Evolutionary conservation across 2,113 vertebrate genomes (phyloP), one percentile per base, ranked within the genome.

Genomic region (Albula glossodonta): DNA sequence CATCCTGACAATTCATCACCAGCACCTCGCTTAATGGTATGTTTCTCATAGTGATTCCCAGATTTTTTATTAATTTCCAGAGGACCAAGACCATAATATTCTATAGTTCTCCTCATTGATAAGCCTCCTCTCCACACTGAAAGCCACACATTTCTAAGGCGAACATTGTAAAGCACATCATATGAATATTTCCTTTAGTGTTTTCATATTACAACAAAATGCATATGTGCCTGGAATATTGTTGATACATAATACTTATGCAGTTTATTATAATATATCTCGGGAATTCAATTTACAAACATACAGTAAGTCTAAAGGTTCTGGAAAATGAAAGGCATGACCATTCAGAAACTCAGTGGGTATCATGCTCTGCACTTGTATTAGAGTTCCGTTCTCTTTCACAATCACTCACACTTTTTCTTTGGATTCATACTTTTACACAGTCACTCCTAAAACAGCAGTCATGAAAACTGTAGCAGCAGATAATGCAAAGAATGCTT

Each of bases 1-100:
- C 88, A 90, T 90, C 90, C 89, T 90, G 91, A 86, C 90, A 89
- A 91, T 88, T 91, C 89, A 77, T 89, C 87, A 9, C 87, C 89
- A 91, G 48, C 50, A 51, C 78, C 80, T 5, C 85, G 89, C 89
- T 89, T 85, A 25, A 90, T 86, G 92, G 88, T 88, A 12, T 25
- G 74, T 85, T 88, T 89, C 87, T 90, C 83, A 88, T 88, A 86
- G 53, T 78, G 84, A 51, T 56, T 51, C 88, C 88, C 79, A 84
- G 86, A 83, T 88, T 85, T 6, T 15, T 50, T 51, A 12, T 12
- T 60, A 60, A 15, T 81, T 53, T 81, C 50, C 51, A 51, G 78
- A 17, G n/a, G 63, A 70, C 63, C 63, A 70, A n/a, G 63, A n/a
- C 13, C n/a, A 70, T 70, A 17, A 70, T 22, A n/a, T 70, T 41